Evolutionary conservation across 2,113 vertebrate species (phyloP).

Genomic region (Gasterosteus aculeatus): DNA sequence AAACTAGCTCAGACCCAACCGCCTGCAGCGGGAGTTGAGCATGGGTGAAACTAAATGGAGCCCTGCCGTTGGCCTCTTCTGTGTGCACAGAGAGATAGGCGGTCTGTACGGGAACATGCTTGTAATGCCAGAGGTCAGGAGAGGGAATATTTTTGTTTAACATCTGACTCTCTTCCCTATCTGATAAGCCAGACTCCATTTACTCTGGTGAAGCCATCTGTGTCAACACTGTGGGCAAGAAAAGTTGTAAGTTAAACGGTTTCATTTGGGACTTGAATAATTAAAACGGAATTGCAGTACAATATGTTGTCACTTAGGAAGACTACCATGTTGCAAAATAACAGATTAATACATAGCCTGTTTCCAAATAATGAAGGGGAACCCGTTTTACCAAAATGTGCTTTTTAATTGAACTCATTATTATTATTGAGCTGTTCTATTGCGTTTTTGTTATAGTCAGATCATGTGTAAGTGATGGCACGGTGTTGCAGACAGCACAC

Average conservation of each 20-base stretch:
- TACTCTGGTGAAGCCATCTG: not conserved
- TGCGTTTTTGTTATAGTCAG: not conserved
- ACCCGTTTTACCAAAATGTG: not conserved
- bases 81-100: not conserved
- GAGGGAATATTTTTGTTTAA: slow-evolving; percentile 24
- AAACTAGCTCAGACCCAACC: not conserved
- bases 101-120: not conserved
- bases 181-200: slow-evolving; percentile 6
- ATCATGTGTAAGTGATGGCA: not conserved
- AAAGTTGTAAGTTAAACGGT: not conserved
- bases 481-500: not conserved
- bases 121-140: slow-evolving; percentile 1
- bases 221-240: not conserved
- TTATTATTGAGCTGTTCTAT: not conserved
- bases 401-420: not conserved
- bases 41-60: not conserved
- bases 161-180: not conserved
- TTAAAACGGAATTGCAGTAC: not conserved
- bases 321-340: not conserved
- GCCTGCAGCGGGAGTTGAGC: not conserved
- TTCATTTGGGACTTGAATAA: slow-evolving; percentile 8
- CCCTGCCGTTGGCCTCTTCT: not conserved
- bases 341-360: not conserved
- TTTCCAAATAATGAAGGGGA: not conserved
- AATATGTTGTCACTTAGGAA: not conserved